Conservation (phyloP, 2,113 vertebrate species). For the Microcebus jonahi region DNA sequence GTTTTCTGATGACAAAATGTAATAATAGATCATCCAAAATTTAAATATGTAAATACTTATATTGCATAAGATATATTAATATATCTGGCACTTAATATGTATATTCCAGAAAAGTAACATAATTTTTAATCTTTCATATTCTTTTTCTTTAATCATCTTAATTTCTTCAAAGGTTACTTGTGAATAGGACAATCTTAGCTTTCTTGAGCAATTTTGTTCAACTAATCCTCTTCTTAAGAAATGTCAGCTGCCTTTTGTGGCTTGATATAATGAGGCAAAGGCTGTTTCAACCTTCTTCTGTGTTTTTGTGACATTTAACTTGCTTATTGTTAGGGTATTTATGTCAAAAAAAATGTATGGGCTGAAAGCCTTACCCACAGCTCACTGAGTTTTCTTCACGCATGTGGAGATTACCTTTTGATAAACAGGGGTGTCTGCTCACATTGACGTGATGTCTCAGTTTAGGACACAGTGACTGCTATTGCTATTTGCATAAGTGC, state of each 20-base stretch:
- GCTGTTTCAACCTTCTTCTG: background rate
- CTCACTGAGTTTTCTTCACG: conserved; percentile 48
- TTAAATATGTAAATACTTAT: conserved; percentile 2
- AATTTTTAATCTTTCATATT: background rate
- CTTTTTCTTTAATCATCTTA: conserved; percentile 56
- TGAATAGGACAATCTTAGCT: conserved; percentile 35
- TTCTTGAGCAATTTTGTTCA: conserved; percentile 60
- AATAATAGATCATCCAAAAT: background rate
- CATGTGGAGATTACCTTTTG: conserved; percentile 59
- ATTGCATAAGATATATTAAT: background rate
- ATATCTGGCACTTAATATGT: background rate
- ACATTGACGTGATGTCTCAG: conserved; percentile 30
- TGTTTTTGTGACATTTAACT: conserved; percentile 46
- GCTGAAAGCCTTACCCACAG: background rate
- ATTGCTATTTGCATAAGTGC: conserved; percentile 12
- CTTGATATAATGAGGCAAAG: conserved; percentile 50
- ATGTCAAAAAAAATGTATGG: conserved; percentile 12
- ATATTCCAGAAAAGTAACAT: background rate
- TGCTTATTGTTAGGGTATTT: conserved; percentile 41
- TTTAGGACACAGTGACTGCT: background rate
- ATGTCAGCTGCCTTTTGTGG: conserved; percentile 49
- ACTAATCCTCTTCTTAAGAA: conserved; percentile 62
- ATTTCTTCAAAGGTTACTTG: conserved; percentile 60
- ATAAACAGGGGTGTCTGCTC: conserved; percentile 41
- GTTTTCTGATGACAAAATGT: background rate